phyloP scores from a whole-genome alignment of 2,797 vertebrate genomes.

The Melanotaenia parkinsoni region DNA sequence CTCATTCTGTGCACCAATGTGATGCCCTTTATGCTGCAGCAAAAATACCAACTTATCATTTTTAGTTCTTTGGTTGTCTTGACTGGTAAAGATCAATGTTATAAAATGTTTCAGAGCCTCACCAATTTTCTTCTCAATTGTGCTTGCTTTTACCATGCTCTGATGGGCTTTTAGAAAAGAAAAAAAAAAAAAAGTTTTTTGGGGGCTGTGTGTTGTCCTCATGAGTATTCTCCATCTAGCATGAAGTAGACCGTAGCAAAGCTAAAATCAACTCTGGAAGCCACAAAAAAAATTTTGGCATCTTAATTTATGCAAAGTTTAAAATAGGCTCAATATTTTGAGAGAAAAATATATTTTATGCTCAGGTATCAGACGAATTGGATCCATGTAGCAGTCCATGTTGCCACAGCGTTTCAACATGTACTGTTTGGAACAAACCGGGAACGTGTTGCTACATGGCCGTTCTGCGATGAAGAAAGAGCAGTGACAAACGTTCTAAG shows the following conservation, averaged over 20 bases:
- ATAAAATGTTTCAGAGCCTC: slow-evolving; percentile 7
- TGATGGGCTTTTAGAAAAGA: slow-evolving; percentile 21
- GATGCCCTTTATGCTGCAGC: neutral
- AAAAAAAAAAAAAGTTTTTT: neutral
- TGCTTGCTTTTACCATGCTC: slow-evolving; percentile 62
- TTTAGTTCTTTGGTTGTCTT: neutral
- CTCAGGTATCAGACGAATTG: too few relatives aligned
- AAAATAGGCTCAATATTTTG: too few relatives aligned
- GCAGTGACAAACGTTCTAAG: too few relatives aligned
- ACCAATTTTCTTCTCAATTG: slow-evolving; percentile 4
- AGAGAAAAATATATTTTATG: too few relatives aligned
- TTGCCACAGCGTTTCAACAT: too few relatives aligned
- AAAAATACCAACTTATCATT: neutral
- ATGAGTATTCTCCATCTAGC: neutral
- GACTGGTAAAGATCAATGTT: neutral
- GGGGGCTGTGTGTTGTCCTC: neutral
- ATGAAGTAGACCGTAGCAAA: neutral
- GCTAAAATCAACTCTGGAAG: neutral
- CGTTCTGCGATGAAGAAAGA: too few relatives aligned
- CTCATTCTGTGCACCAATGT: slow-evolving; percentile 11
- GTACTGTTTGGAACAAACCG: too few relatives aligned
- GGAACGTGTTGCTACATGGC: too few relatives aligned
- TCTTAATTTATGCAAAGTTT: neutral
- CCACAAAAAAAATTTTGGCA: neutral
- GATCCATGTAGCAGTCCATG: too few relatives aligned